These are phyloP conservation scores for Trematomus loennbergii DNA, from an alignment of 2,113 vertebrate species.

Conservation along the genomic window DNA sequence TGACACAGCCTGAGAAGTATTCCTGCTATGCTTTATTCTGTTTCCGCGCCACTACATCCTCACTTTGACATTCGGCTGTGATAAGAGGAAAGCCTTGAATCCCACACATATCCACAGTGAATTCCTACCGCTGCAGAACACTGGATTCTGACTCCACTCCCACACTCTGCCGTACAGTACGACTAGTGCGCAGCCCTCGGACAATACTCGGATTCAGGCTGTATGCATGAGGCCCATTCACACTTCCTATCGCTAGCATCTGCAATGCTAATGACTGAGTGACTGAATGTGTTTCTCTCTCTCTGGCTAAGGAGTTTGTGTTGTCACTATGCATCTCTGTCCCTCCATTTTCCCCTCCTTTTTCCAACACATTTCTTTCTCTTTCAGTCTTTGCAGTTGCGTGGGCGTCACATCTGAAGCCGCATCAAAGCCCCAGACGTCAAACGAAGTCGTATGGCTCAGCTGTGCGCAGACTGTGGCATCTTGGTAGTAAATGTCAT, in stretches of 20 bases:
- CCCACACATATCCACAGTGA: conserved; percentile 84
- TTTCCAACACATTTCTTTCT: conserved; percentile 36
- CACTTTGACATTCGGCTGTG: conserved; percentile 83
- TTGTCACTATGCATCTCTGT: conserved; percentile 65
- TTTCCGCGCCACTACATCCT: conserved; percentile 80
- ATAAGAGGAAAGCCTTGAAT: conserved; percentile 85
- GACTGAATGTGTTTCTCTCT: conserved; percentile 56
- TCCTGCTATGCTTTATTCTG: conserved; percentile 81
- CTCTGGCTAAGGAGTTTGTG: conserved; percentile 48
- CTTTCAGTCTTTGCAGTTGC: conserved; percentile 38
- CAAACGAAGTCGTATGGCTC: conserved; percentile 62
- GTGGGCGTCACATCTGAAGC: conserved; percentile 67
- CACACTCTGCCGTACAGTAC: conserved; percentile 69
- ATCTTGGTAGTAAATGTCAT: conserved; percentile 53
- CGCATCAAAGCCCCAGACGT: conserved; percentile 67
- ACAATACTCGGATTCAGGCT: conserved; percentile 89
- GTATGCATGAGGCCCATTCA: conserved; percentile 86
- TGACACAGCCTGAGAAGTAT: conserved; percentile 80
- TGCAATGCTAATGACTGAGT: conserved; percentile 87
- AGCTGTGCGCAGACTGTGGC: conserved; percentile 69
- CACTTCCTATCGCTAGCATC: conserved; percentile 82
- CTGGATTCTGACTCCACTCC: conserved; percentile 68
- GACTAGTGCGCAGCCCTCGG: conserved; percentile 57
- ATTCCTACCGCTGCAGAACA: conserved; percentile 68
- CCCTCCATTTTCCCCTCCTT: conserved; percentile 5